Evolutionary conservation across 2,888 invertebrate genomes (phyloP), one percentile per base, ranked within the genome.

Genomic region (Antitype chi): DNA sequence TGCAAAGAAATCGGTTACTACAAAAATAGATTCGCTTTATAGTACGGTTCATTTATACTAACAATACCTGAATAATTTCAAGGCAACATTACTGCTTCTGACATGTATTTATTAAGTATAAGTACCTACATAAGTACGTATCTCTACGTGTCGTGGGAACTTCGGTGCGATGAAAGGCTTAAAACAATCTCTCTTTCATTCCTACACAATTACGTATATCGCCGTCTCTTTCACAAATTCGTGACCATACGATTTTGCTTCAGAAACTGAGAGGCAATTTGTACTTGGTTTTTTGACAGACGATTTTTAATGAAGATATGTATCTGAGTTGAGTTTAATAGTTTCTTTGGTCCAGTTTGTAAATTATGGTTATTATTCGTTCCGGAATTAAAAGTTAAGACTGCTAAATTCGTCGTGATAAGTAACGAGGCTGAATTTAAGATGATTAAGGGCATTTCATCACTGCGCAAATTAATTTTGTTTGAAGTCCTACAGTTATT

Each of bases 161-260:
- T 80, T 78, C 84, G 85, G 78, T 75, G 86, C 88, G 88, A 87
- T 90, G 89, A 88, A 90, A 92, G 90, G 88, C 88, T 83, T 79
- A 57, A 38, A 59, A 87, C 79, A 72, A 76, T 69, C 4, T 90
- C 92, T 76, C 88, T 78, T 73, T 92, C 77, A n/a, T 23, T 38
- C 62, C 53, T 17, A 25, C 2, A 23, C 38, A 66, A 59, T 66
- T 11, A 43, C n/a, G n/a, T 75, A 87, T 89, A 77, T 25, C 15
- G 13, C 82, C 60, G 63, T 92, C 91, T 80, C 85, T 82, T 69
- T 92, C 91, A 55, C 77, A 92, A 92, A 94, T 94, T 95, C 95
- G 95, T 96, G 96, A 95, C 95, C 92, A 52, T 91, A 92, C 91
- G 90, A 93, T 95, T 94, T 92, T 88, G 92, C 89, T 88, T 91